A percentile compares a stretch with the other conserved stretches of the same genome.
Conservation (phyloP, 2,888 invertebrate species). For the Yponomeuta malinellus region DNA sequence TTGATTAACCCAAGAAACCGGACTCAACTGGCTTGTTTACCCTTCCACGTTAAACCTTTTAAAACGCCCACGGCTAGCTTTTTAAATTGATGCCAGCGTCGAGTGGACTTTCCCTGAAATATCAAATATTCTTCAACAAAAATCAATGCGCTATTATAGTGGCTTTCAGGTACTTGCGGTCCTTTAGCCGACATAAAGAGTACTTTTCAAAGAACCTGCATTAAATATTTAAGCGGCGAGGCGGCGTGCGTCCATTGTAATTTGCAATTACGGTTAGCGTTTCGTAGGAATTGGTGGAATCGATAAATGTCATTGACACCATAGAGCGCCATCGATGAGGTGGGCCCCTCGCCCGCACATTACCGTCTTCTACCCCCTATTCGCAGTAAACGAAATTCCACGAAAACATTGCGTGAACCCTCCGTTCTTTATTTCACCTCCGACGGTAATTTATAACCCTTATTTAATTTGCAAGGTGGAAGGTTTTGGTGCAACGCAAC, state of each 20-base stretch:
- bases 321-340: slow-evolving; percentile 59
- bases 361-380: slow-evolving; percentile 40
- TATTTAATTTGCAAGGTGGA: slow-evolving; percentile 15
- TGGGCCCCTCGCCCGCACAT: slow-evolving; percentile 58
- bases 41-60: neutral
- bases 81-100: neutral
- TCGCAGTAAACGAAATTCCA: slow-evolving; percentile 42
- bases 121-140: neutral
- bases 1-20: slow-evolving; percentile 31
- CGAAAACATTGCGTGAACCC: slow-evolving; percentile 51
- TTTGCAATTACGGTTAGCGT: slow-evolving; percentile 55
- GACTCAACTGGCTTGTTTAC: neutral
- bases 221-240: slow-evolving; percentile 28
- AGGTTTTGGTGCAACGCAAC: slow-evolving; percentile 9
- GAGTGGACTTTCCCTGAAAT: neutral
- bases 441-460: slow-evolving; percentile 28
- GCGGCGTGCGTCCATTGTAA: slow-evolving; percentile 26
- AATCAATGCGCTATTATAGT: neutral
- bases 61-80: neutral
- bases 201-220: slow-evolving; percentile 16
- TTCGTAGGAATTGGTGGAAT: slow-evolving; percentile 60
- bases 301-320: slow-evolving; percentile 73
- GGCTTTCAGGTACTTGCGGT: neutral
- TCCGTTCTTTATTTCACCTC: slow-evolving; percentile 53
- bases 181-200: slow-evolving; percentile 7